Base-by-base conservation (phyloP, 1,140 invertebrate genomes). In the Laupala kohalensis region DNA sequence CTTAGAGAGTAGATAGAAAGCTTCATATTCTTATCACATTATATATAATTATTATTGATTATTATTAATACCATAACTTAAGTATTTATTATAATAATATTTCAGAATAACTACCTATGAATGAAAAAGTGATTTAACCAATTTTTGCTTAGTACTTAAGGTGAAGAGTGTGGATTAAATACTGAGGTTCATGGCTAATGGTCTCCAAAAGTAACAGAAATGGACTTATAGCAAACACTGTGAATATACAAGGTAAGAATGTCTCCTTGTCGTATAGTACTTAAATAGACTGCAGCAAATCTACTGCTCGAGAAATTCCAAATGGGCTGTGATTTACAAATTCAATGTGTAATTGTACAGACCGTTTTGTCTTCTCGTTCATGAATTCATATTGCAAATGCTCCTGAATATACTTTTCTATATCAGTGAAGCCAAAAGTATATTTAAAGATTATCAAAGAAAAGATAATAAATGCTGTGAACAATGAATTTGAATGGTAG, bases 321-420 rank as follows among this genome's bases (percentile, higher is more conserved):
- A 86, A 86, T 86, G 85, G 85, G 85, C 86, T 87, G 86, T 87
- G 86, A 87, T 85, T 86, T 70, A 70, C 37, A 86, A 85, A 84
- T 83, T 83, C 83, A 80, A 85, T 86, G 83, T 85, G 83, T 86
- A 84, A 84, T 82, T 86, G 85, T 86, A 86, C 84, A 85, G 84
- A 82, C 84, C 84, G 83, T 83, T 81, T 84, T 78, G 82, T 86
- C 78, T 84, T 82, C 83, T 82, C 81, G 81, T 83, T 76, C 77
- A 76, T 80, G 25, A 53, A 53, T 53, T 9, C 37, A 53, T 53
- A 53, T 53, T 53, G 37, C 37, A 53, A 53, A 53, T 53, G 37
- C 37, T 53, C 37, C 37, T 53, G 37, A 53, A 53, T 53, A 53
- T 2, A 53, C 37, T 53, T 53, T 53, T 53, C 37, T 53, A 53